Evolutionary conservation across 2,797 vertebrate genomes (phyloP).

Genomic region (Lates japonicus): DNA sequence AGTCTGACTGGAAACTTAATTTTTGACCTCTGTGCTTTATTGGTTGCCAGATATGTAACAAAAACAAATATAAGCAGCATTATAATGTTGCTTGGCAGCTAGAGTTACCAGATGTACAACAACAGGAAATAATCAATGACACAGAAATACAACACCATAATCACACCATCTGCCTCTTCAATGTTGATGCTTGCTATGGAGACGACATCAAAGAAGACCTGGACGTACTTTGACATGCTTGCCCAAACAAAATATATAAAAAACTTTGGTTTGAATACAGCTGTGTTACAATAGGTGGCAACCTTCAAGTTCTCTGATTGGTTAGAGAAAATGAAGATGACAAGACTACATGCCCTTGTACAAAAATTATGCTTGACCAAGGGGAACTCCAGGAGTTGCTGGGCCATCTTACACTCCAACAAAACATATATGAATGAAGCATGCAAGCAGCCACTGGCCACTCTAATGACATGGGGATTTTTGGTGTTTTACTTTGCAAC

Average conservation of each 20-base stretch:
- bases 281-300: background rate
- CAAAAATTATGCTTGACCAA: background rate
- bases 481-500: background rate
- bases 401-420: background rate
- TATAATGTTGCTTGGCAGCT: background rate
- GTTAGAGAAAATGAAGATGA: too few species aligned
- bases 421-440: background rate
- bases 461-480: background rate
- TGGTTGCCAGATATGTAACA: background rate
- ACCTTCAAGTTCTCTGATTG: too few species aligned
- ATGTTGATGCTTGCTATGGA: background rate
- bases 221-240: too few species aligned
- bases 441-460: background rate
- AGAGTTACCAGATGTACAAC: background rate
- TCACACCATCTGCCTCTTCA: background rate
- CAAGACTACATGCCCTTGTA: background rate
- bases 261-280: background rate
- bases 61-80: background rate
- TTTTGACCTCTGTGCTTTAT: background rate
- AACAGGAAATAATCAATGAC: background rate
- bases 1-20: background rate
- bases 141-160: background rate
- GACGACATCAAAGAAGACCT: background rate
- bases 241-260: background rate
- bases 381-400: slow-evolving; percentile 8